These are phyloP conservation scores for Shinisaurus crocodilurus DNA, from an alignment of 2,113 vertebrate genomes.

Conservation along the genomic window DNA sequence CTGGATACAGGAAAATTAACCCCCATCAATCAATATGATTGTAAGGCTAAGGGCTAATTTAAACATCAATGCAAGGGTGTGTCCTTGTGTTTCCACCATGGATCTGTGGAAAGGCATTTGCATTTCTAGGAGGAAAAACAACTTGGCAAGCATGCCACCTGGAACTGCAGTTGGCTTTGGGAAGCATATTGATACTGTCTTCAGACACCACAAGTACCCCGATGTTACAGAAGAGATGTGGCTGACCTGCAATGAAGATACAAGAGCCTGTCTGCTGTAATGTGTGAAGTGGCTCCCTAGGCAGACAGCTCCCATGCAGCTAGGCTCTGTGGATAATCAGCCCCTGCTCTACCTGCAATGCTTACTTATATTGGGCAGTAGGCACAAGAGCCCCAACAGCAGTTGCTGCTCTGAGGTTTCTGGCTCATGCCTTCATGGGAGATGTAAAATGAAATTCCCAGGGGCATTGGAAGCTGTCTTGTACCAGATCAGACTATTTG, in stretches of 20 bases:
- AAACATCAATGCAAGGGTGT: not conserved
- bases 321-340: not conserved
- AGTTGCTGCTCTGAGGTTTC: no score
- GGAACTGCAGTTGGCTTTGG: not conserved
- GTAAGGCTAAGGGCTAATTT: not conserved
- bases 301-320: not conserved
- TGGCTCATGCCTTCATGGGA: not conserved
- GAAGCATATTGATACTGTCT: not conserved
- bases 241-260: not conserved
- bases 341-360: not conserved
- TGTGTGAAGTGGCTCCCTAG: not conserved
- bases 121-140: not conserved
- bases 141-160: not conserved
- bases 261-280: not conserved
- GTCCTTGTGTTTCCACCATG: not conserved
- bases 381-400: not conserved
- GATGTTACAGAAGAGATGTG: not conserved
- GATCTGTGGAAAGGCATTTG: not conserved
- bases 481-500: not conserved
- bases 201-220: not conserved
- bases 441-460: not conserved
- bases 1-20: not conserved
- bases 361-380: not conserved
- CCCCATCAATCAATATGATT: not conserved
- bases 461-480: not conserved